Evolutionary conservation across 2,888 invertebrate genomes (phyloP), one percentile per base, ranked within the genome.

Genomic region (Napeogenes inachia): DNA sequence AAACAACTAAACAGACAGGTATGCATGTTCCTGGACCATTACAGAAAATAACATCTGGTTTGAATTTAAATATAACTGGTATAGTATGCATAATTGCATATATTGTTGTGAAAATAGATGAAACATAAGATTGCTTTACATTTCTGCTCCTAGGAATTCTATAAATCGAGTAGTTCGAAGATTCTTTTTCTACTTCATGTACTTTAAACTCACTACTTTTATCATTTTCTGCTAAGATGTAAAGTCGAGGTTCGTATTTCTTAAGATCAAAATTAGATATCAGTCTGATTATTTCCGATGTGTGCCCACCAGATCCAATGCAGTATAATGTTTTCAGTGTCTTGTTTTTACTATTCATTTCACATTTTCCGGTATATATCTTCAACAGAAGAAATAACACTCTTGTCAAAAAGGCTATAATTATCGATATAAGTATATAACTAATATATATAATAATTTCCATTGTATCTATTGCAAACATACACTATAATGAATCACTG

Each of bases 1-100:
- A 95, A 13, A 94, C 95, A 60, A 95, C 92, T 60, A 95, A 72
- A 87, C 98, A 98, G 61, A 98, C 90, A 4, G 99, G 99, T 64
- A 99, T 92, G 83, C 99, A 99, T 5, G 98, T 99, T 6, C 99
- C 99, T 54, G 99, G 99, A 0, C 99, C 99, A 89, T 99, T 98
- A 84, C 96, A 97, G 56, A 98, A 86, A 72, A 98, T 92, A 71
- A 98, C 79, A 81, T 97, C 94, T 1, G 99, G 98, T 68, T 92
- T 92, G 72, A 94, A 92, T 57, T 85, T 91, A 71, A 93, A 91
- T 45, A 97, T 84, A 13, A 96, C 71, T 62, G 95, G 95, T 73
- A 96, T 80, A 59, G 94, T 93, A 71, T 91, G 90, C 0, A 95
- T 65, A n/a, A 93, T 90, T 0, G 98, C 94, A 79, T 92, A 87